Percentiles rank a stretch among this genome's conserved stretches.
These are phyloP conservation scores for Coenobita brevimanus DNA, from an alignment of 1,140 invertebrate species.

Conservation along the genomic window DNA sequence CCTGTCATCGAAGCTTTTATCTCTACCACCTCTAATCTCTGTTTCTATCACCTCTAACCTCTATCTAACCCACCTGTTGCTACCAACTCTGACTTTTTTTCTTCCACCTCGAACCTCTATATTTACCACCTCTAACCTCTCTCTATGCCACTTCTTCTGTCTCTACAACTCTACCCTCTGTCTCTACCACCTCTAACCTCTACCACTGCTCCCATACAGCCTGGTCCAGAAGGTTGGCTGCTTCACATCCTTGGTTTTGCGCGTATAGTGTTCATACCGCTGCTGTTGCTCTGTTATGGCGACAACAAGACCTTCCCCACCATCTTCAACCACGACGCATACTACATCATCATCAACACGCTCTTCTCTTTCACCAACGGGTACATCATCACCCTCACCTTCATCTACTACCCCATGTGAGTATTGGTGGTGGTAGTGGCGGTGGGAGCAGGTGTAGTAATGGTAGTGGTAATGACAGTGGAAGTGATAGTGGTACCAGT, in stretches of 20 bases:
- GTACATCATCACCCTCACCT: constrained; percentile 88
- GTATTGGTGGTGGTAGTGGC: constrained; percentile 64
- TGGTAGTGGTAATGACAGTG: too few species aligned
- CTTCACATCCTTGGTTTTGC: constrained; percentile 32
- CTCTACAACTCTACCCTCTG: neutral
- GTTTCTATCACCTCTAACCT: too few species aligned
- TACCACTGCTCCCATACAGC: constrained; percentile 2
- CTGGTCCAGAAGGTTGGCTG: constrained; percentile 32
- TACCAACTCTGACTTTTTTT: too few species aligned
- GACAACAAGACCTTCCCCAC: constrained; percentile 85
- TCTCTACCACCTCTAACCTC: neutral
- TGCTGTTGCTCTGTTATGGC: constrained; percentile 91
- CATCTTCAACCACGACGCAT: constrained; percentile 85
- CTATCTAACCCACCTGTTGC: too few species aligned
- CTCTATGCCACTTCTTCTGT: neutral
- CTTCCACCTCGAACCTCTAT: too few species aligned
- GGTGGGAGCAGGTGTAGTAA: too few species aligned
- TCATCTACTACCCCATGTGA: constrained; percentile 90
- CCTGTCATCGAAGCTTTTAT: too few species aligned
- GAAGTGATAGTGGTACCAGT: too few species aligned
- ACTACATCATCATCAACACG: constrained; percentile 88
- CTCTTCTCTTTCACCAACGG: constrained; percentile 91
- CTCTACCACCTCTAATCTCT: too few species aligned
- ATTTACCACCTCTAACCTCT: too few species aligned
- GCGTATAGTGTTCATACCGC: constrained; percentile 84